phyloP scores from a whole-genome alignment of 2,888 invertebrate species.

The Zele albiditarsus region DNA sequence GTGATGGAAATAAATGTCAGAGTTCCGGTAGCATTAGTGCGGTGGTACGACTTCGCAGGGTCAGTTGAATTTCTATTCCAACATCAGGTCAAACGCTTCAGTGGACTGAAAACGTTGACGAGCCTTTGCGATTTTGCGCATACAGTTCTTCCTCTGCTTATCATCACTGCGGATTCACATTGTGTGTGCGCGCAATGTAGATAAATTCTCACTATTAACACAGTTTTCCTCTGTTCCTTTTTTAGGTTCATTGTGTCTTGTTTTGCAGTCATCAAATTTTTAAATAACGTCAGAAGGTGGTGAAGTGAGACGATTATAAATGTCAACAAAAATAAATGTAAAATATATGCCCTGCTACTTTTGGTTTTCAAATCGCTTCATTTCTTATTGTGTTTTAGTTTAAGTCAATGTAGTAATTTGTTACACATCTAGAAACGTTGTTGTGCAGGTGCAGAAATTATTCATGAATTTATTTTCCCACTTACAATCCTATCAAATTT shows the following conservation, averaged over 20 bases:
- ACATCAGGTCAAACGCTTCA: constrained; percentile 33
- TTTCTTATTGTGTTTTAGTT: too few species aligned
- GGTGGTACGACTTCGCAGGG: not conserved
- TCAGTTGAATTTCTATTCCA: constrained; percentile 28
- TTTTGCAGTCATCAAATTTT: not conserved
- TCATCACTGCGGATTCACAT: not conserved
- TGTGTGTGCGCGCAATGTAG: not conserved
- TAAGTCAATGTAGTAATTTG: too few species aligned
- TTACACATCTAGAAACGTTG: too few species aligned
- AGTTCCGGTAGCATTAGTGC: constrained; percentile 12
- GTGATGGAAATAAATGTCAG: constrained; percentile 1
- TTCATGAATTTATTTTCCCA: too few species aligned
- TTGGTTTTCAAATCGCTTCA: too few species aligned
- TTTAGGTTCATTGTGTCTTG: not conserved
- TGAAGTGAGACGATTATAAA: not conserved
- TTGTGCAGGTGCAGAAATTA: too few species aligned
- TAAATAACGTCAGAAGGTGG: not conserved
- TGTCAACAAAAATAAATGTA: not conserved
- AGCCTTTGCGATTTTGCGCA: constrained; percentile 26
- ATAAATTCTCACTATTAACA: not conserved
- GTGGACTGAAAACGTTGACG: constrained; percentile 34
- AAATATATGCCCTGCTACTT: too few species aligned
- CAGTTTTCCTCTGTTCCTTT: not conserved
- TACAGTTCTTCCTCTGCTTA: not conserved
- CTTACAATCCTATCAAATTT: too few species aligned